Conservation (phyloP, 2,797 vertebrate species). For the Pristis pectinata region DNA sequence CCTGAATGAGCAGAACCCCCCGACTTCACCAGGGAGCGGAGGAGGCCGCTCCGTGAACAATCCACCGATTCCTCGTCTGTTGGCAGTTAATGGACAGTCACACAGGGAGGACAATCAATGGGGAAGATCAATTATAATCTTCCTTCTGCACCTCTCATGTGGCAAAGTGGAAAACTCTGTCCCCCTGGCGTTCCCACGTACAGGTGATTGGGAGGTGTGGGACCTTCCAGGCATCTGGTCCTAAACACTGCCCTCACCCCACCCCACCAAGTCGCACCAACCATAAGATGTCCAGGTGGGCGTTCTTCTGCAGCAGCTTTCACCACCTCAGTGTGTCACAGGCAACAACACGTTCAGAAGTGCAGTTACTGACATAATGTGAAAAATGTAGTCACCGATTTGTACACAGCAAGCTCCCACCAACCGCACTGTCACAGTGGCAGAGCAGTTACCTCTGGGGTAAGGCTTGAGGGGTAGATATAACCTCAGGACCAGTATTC, state of each 20-base stretch:
- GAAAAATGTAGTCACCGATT: neutral
- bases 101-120: neutral
- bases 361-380: neutral
- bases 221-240: no score
- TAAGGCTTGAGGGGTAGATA: neutral
- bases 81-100: conserved; percentile 9
- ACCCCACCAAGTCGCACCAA: no score
- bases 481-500: neutral
- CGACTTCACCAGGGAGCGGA: neutral
- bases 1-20: no score
- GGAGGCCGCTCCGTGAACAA: neutral
- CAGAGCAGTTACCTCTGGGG: neutral
- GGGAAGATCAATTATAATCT: neutral
- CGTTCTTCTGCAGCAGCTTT: neutral
- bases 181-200: neutral
- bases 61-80: neutral
- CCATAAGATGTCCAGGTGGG: neutral
- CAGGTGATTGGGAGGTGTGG: neutral
- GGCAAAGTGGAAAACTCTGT: neutral
- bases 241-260: no score
- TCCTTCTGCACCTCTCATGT: neutral
- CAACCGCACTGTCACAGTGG: neutral
- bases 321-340: neutral
- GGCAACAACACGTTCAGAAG: neutral
- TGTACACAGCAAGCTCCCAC: neutral